phyloP scores from a whole-genome alignment of 1,140 invertebrate species.

The Diorhabda elongata region DNA sequence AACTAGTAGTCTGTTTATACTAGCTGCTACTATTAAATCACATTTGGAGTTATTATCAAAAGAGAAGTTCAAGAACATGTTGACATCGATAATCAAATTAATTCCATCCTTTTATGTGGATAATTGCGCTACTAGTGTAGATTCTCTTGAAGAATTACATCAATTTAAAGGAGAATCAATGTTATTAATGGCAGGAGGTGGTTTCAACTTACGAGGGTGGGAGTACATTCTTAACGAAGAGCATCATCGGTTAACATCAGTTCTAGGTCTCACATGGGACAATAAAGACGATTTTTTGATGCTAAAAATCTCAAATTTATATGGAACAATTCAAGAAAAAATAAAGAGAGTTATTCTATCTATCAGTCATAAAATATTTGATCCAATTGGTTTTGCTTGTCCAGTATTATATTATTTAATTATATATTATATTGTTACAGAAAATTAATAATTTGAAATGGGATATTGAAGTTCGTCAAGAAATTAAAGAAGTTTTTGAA shows the following conservation, averaged over 20 bases:
- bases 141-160: too few relatives aligned
- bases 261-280: slow-evolving; percentile 20
- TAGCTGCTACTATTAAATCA: too few relatives aligned
- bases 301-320: neutral
- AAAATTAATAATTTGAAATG: slow-evolving; percentile 15
- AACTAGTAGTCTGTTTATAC: slow-evolving; percentile 38
- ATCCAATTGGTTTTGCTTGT: slow-evolving; percentile 33
- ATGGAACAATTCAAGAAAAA: neutral
- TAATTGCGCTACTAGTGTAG: slow-evolving; percentile 20
- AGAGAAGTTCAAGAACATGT: too few relatives aligned
- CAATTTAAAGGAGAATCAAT: too few relatives aligned
- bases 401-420: slow-evolving; percentile 27
- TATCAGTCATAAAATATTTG: slow-evolving; percentile 30
- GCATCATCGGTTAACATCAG: neutral
- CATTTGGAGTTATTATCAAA: too few relatives aligned
- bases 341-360: slow-evolving; percentile 34
- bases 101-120: slow-evolving; percentile 35
- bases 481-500: neutral
- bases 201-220: slow-evolving; percentile 13
- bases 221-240: slow-evolving; percentile 7
- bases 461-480: slow-evolving; percentile 25
- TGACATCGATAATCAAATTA: too few relatives aligned
- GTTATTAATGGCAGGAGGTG: too few relatives aligned
- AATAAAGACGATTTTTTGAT: neutral
- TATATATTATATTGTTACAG: slow-evolving; percentile 26